These are phyloP conservation scores for Falco biarmicus DNA, from an alignment of 2,797 vertebrate genomes.

Conservation along the genomic window DNA sequence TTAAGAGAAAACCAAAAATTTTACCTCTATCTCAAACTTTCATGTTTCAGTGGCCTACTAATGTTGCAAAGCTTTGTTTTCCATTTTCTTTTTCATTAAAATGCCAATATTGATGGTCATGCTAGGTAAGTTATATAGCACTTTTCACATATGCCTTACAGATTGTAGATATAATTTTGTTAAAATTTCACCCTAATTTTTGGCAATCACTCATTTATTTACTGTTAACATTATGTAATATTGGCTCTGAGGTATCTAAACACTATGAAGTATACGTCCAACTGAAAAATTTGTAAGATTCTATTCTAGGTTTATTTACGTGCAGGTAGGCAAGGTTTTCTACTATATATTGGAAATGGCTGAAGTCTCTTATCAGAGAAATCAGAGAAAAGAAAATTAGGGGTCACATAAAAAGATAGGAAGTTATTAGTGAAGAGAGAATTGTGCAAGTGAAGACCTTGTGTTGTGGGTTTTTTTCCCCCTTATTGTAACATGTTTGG, in stretches of 20 bases:
- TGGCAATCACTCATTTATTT: not conserved
- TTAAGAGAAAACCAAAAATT: not conserved
- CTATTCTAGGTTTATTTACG: not conserved
- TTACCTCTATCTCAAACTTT: not conserved
- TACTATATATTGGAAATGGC: not conserved
- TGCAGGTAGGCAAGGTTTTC: not conserved
- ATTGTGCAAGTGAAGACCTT: not conserved
- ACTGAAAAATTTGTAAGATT: not conserved
- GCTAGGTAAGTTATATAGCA: not conserved
- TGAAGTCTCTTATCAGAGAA: not conserved
- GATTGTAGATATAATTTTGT: not conserved
- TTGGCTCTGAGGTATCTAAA: not conserved
- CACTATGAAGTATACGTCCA: not conserved
- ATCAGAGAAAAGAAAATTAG: not conserved
- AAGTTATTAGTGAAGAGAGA: not conserved
- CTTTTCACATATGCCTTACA: not conserved
- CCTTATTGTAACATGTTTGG: not conserved
- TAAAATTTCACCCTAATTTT: not conserved
- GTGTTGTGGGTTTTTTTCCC: not conserved
- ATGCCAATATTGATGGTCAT: not conserved
- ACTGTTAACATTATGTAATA: not conserved
- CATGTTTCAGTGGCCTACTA: not conserved
- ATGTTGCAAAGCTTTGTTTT: not conserved
- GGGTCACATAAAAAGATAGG: not conserved
- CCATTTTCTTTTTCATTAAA: not conserved